Percentiles rank a stretch among this genome's conserved stretches.
Conservation (phyloP, 2,888 invertebrate genomes). For the Galerucella pusilla region DNA sequence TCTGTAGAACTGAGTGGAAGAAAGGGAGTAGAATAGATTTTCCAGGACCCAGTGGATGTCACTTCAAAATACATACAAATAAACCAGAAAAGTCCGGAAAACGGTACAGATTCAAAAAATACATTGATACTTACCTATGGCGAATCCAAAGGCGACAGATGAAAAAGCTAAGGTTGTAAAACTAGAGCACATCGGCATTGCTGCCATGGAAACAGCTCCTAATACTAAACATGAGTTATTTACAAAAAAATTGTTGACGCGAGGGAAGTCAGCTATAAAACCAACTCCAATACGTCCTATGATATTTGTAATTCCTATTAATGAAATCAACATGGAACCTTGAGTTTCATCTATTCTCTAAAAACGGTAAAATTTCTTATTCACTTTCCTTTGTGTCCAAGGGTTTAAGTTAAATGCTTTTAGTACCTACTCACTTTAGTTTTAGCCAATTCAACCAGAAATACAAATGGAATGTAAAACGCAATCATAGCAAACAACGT, state of each 20-base stretch:
- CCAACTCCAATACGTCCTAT: conserved; percentile 91
- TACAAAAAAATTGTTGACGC: conserved; percentile 90
- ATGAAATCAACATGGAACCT: conserved; percentile 82
- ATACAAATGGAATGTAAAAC: conserved; percentile 96
- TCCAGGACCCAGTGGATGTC: too few relatives aligned
- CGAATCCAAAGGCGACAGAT: conserved; percentile 90
- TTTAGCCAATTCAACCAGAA: conserved; percentile 81
- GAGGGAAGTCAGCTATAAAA: conserved; percentile 89
- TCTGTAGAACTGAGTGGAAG: too few relatives aligned
- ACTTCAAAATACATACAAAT: too few relatives aligned
- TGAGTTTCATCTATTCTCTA: conserved; percentile 78
- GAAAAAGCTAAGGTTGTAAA: conserved; percentile 82
- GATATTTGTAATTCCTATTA: conserved; percentile 94
- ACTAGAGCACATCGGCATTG: conserved; percentile 84
- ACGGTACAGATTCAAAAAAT: not conserved
- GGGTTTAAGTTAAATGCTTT: not conserved
- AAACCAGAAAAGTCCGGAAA: not conserved
- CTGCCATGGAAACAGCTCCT: conserved; percentile 85
- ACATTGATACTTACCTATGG: conserved; percentile 76
- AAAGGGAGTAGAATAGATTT: too few relatives aligned
- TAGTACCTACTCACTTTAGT: not conserved
- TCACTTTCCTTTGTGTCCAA: not conserved
- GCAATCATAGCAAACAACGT: conserved; percentile 98
- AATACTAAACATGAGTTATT: conserved; percentile 93
- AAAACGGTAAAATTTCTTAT: conserved; percentile 53